Conservation (phyloP, 1,140 invertebrate species). For the Zaprionus kolodkinae region DNA sequence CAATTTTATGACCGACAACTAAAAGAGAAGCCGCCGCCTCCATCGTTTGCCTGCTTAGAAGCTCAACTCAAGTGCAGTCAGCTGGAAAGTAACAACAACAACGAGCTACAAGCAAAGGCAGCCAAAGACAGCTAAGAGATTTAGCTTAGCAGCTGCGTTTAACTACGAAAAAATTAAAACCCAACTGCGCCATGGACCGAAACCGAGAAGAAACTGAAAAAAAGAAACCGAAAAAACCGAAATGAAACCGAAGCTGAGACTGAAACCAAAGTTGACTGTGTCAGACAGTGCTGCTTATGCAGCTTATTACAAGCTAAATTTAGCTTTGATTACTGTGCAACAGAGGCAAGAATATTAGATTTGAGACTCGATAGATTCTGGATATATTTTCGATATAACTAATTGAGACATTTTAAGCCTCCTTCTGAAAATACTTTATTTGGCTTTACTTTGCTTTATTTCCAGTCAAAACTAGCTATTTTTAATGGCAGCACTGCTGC, state of each 20-base stretch:
- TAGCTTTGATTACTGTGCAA: too few species aligned
- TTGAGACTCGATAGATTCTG: too few species aligned
- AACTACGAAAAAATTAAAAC: slow-evolving; percentile 73
- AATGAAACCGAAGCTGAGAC: slow-evolving; percentile 17
- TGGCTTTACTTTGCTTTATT: too few species aligned
- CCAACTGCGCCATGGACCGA: slow-evolving; percentile 32
- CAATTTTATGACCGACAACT: slow-evolving; percentile 68
- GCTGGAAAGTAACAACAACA: slow-evolving; percentile 61
- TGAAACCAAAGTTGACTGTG: slow-evolving; percentile 3
- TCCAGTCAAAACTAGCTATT: too few species aligned
- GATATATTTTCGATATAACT: too few species aligned
- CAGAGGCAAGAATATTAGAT: too few species aligned
- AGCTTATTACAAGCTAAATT: too few species aligned
- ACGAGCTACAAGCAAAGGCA: slow-evolving; percentile 4
- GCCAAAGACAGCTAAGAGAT: slow-evolving; percentile 25
- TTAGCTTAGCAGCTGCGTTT: slow-evolving; percentile 58
- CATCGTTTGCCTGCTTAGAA: slow-evolving; percentile 35
- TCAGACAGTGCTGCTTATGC: slow-evolving; percentile 17
- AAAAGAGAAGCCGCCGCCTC: slow-evolving; percentile 40
- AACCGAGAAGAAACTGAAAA: slow-evolving; percentile 13
- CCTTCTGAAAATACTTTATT: too few species aligned
- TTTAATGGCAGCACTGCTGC: not conserved
- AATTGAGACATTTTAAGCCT: too few species aligned
- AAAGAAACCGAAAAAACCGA: slow-evolving; percentile 8
- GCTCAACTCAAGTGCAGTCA: slow-evolving; percentile 68